These are phyloP conservation scores for Monomorium pharaonis DNA, from an alignment of 1,140 invertebrate species.

Conservation along the genomic window DNA sequence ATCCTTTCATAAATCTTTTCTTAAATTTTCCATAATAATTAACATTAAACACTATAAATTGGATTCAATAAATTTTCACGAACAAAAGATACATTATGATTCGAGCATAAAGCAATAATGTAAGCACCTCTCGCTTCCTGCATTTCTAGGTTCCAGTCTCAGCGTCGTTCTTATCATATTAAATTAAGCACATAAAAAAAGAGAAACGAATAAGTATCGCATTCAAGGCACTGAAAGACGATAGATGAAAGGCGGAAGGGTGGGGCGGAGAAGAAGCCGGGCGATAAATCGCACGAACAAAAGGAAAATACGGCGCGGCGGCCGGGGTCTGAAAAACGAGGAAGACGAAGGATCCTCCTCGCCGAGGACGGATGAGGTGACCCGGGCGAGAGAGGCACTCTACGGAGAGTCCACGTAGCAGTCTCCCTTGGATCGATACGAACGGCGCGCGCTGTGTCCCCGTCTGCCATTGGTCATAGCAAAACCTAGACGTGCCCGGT, in stretches of 20 bases:
- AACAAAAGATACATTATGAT: neutral
- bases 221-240: constrained; percentile 20
- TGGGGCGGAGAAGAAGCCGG: neutral
- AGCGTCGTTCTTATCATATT: neutral
- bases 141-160: neutral
- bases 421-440: constrained; percentile 82
- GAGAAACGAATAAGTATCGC: neutral
- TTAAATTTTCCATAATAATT: neutral
- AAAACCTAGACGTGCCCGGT: constrained; percentile 80
- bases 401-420: constrained; percentile 76
- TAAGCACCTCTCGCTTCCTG: neutral
- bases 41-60: neutral
- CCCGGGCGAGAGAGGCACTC: constrained; percentile 81
- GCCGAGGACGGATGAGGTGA: constrained; percentile 80
- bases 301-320: constrained; percentile 49
- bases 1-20: neutral
- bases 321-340: constrained; percentile 66
- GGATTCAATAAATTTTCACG: neutral
- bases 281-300: constrained; percentile 59
- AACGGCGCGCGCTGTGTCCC: constrained; percentile 82
- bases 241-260: constrained; percentile 31
- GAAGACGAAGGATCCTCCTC: constrained; percentile 78
- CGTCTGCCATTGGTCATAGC: constrained; percentile 84
- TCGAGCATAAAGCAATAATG: neutral
- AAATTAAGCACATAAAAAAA: constrained; percentile 15